Conservation (phyloP, 2,797 vertebrate genomes). For the Todus mexicanus region DNA sequence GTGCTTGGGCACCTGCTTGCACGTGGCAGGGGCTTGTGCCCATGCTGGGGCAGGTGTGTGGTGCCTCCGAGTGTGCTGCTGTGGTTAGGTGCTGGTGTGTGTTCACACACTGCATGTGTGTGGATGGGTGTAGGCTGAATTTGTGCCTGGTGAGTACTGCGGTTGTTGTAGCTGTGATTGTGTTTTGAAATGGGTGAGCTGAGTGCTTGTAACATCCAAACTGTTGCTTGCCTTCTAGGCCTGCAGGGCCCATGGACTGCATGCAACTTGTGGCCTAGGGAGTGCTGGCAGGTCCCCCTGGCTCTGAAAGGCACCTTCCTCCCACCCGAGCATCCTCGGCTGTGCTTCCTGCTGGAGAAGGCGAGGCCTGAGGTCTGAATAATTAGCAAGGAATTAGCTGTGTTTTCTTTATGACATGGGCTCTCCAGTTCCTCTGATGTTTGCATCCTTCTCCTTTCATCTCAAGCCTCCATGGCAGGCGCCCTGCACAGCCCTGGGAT, state of each 20-base stretch:
- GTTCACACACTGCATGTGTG: neutral
- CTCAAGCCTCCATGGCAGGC: neutral
- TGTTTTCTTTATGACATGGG: neutral
- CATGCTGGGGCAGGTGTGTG: neutral
- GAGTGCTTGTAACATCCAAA: neutral
- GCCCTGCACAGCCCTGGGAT: neutral
- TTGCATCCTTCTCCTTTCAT: conserved; percentile 37
- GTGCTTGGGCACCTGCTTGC: neutral
- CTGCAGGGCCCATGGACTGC: rapidly evolving
- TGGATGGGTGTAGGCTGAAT: neutral
- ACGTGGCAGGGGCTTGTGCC: neutral
- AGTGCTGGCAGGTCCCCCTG: neutral
- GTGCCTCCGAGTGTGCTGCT: neutral
- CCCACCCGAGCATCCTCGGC: neutral
- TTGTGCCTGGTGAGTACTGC: neutral
- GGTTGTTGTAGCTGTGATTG: neutral
- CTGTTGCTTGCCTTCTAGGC: neutral
- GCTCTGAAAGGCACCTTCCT: neutral
- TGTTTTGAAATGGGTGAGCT: neutral
- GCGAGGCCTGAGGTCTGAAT: conserved; percentile 19
- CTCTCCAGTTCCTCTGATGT: neutral
- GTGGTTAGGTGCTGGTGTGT: neutral
- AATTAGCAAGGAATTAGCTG: conserved; percentile 29
- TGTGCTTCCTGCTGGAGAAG: neutral
- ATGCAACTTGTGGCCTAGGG: rapidly evolving